Evolutionary conservation across 2,888 invertebrate species (phyloP), one percentile per base, ranked within the genome.

Genomic region (Metallyticus violacea): DNA sequence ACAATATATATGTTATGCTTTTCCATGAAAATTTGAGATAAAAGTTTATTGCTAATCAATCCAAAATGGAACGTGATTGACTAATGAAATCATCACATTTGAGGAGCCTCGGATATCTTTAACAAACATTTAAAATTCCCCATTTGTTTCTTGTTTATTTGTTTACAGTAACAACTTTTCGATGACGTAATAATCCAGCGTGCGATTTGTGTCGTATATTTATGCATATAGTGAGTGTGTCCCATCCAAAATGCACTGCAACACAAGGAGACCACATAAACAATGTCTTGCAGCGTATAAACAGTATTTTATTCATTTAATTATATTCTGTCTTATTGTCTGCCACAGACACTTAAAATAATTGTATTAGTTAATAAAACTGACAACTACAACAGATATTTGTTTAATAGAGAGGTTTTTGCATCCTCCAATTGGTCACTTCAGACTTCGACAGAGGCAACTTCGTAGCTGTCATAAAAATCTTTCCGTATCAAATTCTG

Each of bases 121-220:
- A n/a, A 28, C 28, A 77, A 77, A 83, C 29, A 4, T 28, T 83
- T 77, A 40, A 28, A 83, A 83, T 27, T 25, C 83, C 82, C 83
- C 27, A 81, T 81, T 76, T 76, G 40, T 62, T 9, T 62, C 22
- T 62, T 40, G 40, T 40, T 40, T 40, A 40, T 40, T 62, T 62
- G 40, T 62, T 83, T 29, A 77, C 29, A 77, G 77, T 83, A 83
- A 77, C 77, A 82, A 82, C 76, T 30, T 81, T 83, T 83, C 83
- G 83, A 83, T 83, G 77, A 83, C 77, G 83, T 62, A 62, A 77
- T 77, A 83, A 83, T 62, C 40, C 83, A 83, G 28, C 25, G 83
- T 62, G 25, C 40, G 40, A 77, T 26, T 62, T 82, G 26, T 62
- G 22, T 76, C 30, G 40, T 62, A 62, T 62, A 62, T 62, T 62